phyloP scores from a whole-genome alignment of 2,113 vertebrate species.

The Xiphophorus couchianus region DNA sequence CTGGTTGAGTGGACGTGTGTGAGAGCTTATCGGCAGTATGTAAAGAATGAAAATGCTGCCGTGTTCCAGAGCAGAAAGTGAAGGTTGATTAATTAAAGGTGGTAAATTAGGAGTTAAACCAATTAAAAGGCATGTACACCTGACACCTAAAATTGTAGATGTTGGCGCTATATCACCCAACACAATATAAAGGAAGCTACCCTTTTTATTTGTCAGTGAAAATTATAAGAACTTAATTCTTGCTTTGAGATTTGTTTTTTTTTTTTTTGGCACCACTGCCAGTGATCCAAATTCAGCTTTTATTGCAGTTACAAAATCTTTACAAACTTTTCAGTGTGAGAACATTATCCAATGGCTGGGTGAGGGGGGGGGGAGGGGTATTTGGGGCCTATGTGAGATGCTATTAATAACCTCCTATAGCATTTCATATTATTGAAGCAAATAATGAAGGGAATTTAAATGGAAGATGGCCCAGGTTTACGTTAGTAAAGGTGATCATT shows the following conservation, averaged over 20 bases:
- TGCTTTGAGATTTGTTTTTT: neutral
- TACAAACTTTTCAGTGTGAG: neutral
- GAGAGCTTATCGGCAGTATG: neutral
- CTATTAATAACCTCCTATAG: too few relatives aligned
- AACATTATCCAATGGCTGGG: too few relatives aligned
- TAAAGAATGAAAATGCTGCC: too few relatives aligned
- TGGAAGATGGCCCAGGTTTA: neutral
- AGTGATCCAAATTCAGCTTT: neutral
- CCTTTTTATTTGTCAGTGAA: neutral
- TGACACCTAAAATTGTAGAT: neutral
- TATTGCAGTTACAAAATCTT: neutral
- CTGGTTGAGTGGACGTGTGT: neutral
- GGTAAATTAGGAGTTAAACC: neutral
- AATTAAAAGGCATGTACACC: neutral
- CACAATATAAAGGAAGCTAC: neutral
- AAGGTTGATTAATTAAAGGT: neutral
- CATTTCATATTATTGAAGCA: too few relatives aligned
- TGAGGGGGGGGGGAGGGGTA: fast-evolving
- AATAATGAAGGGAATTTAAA: too few relatives aligned
- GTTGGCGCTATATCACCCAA: neutral
- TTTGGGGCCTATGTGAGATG: too few relatives aligned
- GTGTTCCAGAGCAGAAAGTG: too few relatives aligned
- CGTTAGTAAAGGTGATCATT: neutral
- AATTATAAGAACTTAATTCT: neutral
- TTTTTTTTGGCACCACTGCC: neutral